Percentiles rank a stretch among this genome's conserved stretches.
Evolutionary conservation across 2,797 vertebrate species (phyloP).

Genomic region (Trematomus bernacchii): DNA sequence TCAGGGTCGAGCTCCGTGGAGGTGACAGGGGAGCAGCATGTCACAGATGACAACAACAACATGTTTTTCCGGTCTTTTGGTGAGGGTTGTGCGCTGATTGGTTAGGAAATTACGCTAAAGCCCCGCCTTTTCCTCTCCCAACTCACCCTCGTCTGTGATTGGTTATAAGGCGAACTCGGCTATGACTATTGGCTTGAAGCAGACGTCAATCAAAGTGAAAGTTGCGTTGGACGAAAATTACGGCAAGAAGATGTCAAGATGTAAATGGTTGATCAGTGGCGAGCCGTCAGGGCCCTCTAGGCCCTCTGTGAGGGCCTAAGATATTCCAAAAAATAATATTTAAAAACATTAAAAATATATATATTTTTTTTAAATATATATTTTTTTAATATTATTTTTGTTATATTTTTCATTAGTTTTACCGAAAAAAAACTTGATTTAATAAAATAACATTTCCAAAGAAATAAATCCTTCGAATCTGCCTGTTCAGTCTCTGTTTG

Average conservation of each 20-base stretch:
- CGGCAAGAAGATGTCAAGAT: background rate
- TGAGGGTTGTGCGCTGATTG: conserved; percentile 42
- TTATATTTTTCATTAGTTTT: no score
- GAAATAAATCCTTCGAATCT: no score
- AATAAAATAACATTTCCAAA: no score
- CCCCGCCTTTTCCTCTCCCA: conserved; percentile 73
- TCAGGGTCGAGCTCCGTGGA: conserved; percentile 75
- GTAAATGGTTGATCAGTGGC: no score
- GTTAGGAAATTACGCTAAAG: background rate
- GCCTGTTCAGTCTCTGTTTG: no score
- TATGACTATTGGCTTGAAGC: conserved; percentile 46
- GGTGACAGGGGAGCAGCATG: conserved; percentile 58
- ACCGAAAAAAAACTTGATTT: no score
- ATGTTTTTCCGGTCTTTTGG: conserved; percentile 63
- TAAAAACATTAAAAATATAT: no score
- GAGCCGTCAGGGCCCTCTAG: no score
- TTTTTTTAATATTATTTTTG: no score
- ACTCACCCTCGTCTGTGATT: conserved; percentile 54
- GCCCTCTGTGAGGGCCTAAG: no score
- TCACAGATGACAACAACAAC: conserved; percentile 52
- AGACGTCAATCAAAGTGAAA: conserved; percentile 26
- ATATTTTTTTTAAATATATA: no score
- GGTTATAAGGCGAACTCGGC: conserved; percentile 6
- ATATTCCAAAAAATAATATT: no score
- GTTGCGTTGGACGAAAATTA: background rate